Percentiles rank a stretch among this genome's conserved stretches.
These are phyloP conservation scores for Cydia strobilella DNA, from an alignment of 1,140 invertebrate genomes.

Conservation along the genomic window DNA sequence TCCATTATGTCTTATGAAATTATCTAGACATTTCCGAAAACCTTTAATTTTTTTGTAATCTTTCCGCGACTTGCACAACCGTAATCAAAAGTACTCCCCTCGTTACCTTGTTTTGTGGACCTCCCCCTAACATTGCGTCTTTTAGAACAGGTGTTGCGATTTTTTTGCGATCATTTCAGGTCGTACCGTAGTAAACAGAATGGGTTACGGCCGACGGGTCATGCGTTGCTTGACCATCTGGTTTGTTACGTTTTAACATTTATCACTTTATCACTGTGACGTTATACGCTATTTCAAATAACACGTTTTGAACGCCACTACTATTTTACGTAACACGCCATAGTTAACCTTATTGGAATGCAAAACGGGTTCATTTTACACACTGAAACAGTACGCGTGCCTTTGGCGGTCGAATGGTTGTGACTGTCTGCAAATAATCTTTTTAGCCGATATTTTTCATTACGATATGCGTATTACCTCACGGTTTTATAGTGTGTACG, in stretches of 20 bases:
- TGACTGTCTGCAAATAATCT: not conserved
- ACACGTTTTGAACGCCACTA: too few relatives aligned
- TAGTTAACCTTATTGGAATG: not conserved
- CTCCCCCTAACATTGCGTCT: slow-evolving; percentile 38
- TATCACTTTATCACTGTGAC: slow-evolving; percentile 42
- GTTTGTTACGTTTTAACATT: slow-evolving; percentile 71
- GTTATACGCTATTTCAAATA: slow-evolving; percentile 31
- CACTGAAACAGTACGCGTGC: too few relatives aligned
- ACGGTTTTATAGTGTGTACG: not conserved
- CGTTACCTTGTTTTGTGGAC: not conserved
- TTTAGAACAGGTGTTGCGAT: slow-evolving; percentile 57
- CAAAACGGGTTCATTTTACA: too few relatives aligned
- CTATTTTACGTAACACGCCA: not conserved
- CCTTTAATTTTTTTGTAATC: too few relatives aligned
- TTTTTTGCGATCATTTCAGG: slow-evolving; percentile 74
- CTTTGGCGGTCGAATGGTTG: too few relatives aligned
- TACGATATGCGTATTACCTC: not conserved
- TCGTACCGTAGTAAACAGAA: slow-evolving; percentile 65
- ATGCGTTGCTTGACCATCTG: slow-evolving; percentile 72
- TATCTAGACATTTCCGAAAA: too few relatives aligned
- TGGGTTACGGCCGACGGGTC: slow-evolving; percentile 62
- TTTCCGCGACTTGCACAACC: too few relatives aligned
- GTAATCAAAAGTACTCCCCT: slow-evolving; percentile 1
- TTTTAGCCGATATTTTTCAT: not conserved
- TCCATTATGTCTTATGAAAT: too few relatives aligned